These are phyloP conservation scores for Eublepharis macularius DNA, from an alignment of 2,113 vertebrate species.

Conservation along the genomic window DNA sequence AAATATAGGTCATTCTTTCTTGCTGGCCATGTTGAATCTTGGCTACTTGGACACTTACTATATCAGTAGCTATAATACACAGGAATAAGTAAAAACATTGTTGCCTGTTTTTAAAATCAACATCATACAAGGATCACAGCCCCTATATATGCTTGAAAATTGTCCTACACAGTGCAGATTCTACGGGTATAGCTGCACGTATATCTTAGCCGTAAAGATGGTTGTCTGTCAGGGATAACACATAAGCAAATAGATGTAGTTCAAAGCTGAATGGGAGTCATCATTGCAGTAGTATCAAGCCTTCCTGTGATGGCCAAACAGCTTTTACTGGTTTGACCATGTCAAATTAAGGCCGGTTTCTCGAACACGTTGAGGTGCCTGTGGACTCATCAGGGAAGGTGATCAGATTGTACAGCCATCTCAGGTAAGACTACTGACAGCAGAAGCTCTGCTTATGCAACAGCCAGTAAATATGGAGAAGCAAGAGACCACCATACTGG, in stretches of 20 bases:
- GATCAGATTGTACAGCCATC: constrained; percentile 1
- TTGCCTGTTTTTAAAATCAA: not conserved
- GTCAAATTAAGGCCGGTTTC: constrained; percentile 23
- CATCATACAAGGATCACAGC: not conserved
- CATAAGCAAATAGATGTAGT: not conserved
- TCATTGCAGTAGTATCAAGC: not conserved
- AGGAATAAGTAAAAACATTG: not conserved
- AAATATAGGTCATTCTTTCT: not conserved
- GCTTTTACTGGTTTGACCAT: not conserved
- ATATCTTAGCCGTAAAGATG: not conserved
- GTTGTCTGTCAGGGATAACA: not conserved
- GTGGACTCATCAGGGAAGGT: not conserved
- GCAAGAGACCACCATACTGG: not conserved
- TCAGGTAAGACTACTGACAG: not conserved
- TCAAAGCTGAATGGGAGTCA: not conserved
- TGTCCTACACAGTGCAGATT: not conserved
- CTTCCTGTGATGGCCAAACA: not conserved
- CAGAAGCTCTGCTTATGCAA: not conserved
- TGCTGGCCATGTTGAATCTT: constrained; percentile 23
- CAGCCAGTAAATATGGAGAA: not conserved
- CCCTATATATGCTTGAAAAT: not conserved
- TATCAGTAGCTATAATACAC: constrained; percentile 21
- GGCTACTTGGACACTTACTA: not conserved
- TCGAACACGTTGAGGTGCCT: constrained; percentile 5
- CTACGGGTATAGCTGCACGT: constrained; percentile 25